Evolutionary conservation across 2,113 vertebrate species (phyloP).

Genomic region (Epinephelus lanceolatus): DNA sequence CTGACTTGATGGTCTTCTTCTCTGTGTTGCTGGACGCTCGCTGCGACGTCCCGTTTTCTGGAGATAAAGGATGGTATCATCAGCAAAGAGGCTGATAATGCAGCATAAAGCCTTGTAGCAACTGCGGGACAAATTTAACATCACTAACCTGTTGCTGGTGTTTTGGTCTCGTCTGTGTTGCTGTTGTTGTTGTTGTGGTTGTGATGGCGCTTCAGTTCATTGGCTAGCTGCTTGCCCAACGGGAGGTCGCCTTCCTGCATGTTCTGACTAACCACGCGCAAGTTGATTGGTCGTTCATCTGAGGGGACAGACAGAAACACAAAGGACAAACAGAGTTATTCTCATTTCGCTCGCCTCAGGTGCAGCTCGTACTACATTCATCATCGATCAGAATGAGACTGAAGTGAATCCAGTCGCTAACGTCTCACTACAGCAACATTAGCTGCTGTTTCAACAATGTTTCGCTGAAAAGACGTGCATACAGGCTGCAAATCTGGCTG

Average conservation of each 20-base stretch:
- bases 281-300: conserved; percentile 93
- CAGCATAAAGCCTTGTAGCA: not conserved
- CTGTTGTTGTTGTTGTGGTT: conserved; percentile 68
- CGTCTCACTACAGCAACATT: too few species aligned
- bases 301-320: conserved; percentile 3
- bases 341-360: too few species aligned
- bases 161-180: conserved; percentile 86
- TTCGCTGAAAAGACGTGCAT: too few species aligned
- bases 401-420: too few species aligned
- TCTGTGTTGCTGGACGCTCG: conserved; percentile 88
- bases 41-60: conserved; percentile 93
- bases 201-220: conserved; percentile 90
- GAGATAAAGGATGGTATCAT: conserved; percentile 47
- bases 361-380: too few species aligned
- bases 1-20: conserved; percentile 95
- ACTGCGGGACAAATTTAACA: too few species aligned
- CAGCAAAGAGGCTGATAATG: conserved; percentile 26
- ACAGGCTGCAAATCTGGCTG: too few species aligned
- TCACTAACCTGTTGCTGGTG: conserved; percentile 82
- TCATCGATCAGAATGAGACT: too few species aligned
- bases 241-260: conserved; percentile 82
- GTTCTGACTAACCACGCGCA: conserved; percentile 87
- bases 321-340: not conserved
- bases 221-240: conserved; percentile 89
- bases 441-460: too few species aligned